Evolutionary conservation across 1,140 invertebrate species (phyloP).

Genomic region (Hydropsyche tenuis): DNA sequence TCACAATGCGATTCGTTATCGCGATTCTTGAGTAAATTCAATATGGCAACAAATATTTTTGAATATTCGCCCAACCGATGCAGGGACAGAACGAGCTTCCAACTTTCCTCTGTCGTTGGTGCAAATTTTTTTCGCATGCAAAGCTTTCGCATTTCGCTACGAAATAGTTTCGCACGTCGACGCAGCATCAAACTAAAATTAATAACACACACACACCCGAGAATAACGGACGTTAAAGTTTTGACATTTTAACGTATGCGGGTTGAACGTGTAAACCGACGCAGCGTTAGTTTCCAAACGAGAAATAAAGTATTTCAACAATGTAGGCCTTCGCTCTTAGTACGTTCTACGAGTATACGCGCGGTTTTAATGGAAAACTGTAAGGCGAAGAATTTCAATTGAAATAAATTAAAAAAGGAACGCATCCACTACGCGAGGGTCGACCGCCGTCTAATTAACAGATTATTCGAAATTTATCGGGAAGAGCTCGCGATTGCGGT

Average conservation of each 20-base stretch:
- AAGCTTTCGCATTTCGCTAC: too few relatives aligned
- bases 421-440: background rate
- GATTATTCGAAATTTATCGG: constrained; percentile 47
- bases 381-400: constrained; percentile 18
- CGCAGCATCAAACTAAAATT: constrained; percentile 18
- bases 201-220: background rate
- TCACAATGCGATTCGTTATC: constrained; percentile 22
- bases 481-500: constrained; percentile 34
- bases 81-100: too few relatives aligned
- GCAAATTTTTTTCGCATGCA: too few relatives aligned
- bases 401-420: background rate
- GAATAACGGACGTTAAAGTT: constrained; percentile 18
- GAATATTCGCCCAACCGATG: background rate
- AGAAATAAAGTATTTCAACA: constrained; percentile 31
- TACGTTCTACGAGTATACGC: background rate
- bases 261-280: constrained; percentile 29
- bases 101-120: too few relatives aligned
- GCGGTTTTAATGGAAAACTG: constrained; percentile 26
- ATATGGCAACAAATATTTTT: background rate
- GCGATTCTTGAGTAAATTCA: background rate
- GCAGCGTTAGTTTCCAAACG: background rate
- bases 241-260: constrained; percentile 29
- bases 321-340: constrained; percentile 7
- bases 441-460: constrained; percentile 42
- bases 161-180: background rate